Base-by-base conservation (phyloP, 2,113 vertebrate species). In the Columba janthina region DNA sequence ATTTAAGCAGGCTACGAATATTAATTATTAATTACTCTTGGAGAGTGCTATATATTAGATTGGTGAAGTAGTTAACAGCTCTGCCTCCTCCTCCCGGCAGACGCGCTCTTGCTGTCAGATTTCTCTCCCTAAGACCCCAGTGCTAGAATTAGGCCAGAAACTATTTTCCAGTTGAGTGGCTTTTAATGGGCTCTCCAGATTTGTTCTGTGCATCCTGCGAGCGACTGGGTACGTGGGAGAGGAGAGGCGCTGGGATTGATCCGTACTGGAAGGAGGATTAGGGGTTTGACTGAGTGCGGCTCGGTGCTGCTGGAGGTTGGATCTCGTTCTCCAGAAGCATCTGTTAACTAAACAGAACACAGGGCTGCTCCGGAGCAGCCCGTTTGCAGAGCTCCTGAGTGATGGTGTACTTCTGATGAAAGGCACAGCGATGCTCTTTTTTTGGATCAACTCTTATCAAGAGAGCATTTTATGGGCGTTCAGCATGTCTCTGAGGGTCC, bases 111-210 rank as follows among this genome's bases (percentile, higher is more conserved):
- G 48, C 97, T 97, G 96, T 95, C 94, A 95, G 91, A 90, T 96
- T 95, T 66, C 93, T 96, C 89, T 85, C 88, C 89, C 90, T 13
- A 93, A 94, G 87, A 96, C 94, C 97, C 87, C 65, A 32, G 89
- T 4, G 28, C 89, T 79, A 96, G 94, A 95, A 96, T 96, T 92
- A 97, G 97, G 96, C 96, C 87, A 97, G 94, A 97, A 96, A 97
- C 96, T 96, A 97, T 98, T 98, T 98, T 97, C 97, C 96, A 97
- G 95, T 94, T 5, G 95, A 97, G 96, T 97, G 97, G 93, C 89
- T 97, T 97, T 97, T 97, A 97, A 97, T 97, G 95, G 96, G 92
- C 96, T 97, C 97, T 97, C 95, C 89, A 96, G 91, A 82, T 66
- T 89, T 70, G 67, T 82, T 95, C 94, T 81, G 53, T 94, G 96